Evolutionary conservation across 2,113 vertebrate species (phyloP), one percentile per base, ranked within the genome.

Genomic region (Conger conger): DNA sequence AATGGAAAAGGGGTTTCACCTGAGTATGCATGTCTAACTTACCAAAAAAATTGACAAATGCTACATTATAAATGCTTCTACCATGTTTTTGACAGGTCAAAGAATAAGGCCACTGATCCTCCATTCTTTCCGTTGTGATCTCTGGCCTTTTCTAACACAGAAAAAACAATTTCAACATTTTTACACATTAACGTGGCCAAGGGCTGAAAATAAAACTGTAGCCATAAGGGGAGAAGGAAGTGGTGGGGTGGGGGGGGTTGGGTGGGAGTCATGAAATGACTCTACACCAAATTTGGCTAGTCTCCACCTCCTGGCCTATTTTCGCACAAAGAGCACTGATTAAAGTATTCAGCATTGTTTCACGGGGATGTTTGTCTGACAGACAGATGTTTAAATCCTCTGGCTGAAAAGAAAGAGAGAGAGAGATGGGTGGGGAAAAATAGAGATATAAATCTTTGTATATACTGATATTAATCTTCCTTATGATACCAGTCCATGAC

Each of bases 341-440:
- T 73, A 73, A 73, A 33, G 6, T 73, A 73, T 73, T 73, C 68
- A 73, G n/a, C 15, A 73, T 73, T 73, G 68, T 73, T 73, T 27
- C 27, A 30, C 68, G 8, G n/a, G 68, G 68, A 73, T 73, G 68
- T 73, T 73, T 73, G 60, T 68, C 4, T 27, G 68, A 73, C 68
- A 73, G 68, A 73, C 68, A 73, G 68, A 73, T 73, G 68, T 73
- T 73, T 73, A 73, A 73, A 73, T 33, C 68, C n/a, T 73, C 68
- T 33, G 68, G 13, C 68, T 73, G n/a, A n/a, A 73, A 33, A 73
- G n/a, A 73, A 73, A 73, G 13, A n/a, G n/a, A n/a, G 27, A 30
- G 27, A 5, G 68, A 73, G 68, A 13, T 73, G 5, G n/a, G 68
- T 13, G 1, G 68, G 68, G 68, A 33, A 33, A 73, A 73, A 33